Evolutionary conservation across 2,113 vertebrate genomes (phyloP), one percentile per base, ranked within the genome.

Genomic region (Malaclemys terrapin): DNA sequence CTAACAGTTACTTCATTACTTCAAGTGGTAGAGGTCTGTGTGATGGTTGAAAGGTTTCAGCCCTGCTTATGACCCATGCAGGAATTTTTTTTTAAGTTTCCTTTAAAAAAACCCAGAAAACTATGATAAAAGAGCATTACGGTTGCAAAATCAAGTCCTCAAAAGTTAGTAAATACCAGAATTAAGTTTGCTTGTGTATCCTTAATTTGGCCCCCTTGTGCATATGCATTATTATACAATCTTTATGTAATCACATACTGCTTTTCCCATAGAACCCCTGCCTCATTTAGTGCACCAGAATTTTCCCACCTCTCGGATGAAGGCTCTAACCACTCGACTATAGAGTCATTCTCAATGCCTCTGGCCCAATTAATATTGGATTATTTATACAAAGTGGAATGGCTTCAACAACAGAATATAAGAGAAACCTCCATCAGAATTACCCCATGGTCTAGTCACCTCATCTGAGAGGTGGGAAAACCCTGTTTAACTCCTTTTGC

Each of bases 191-290:
- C 49, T n/a, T 78, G 25, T 42, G 52, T 35, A 89, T 91, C 82
- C 6, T 47, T 95, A 80, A 94, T 93, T 93, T 91, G 80, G 82
- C 49, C 85, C 76, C 80, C 85, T 94, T 78, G 8, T 75, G 83
- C 49, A 42, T 56, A 27, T 80, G 69, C 56, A 83, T 79, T 56
- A 93, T 85, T 25, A 29, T 72, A 53, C 42, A 95, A 95, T 0
- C 0, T 79, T 94, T 87, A 88, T 8, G 53, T 42, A 31, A 78
- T 59, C 2, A 1, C 35, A 45, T 89, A 57, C n/a, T 84, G 81
- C 85, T 90, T 75, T 84, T 75, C 89, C 91, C 82, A 92, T 82
- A 62, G 62, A 49, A 94, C n/a, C 80, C 50, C 81, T 95, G 90
- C 29, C 78, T 82, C 47, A 5, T 75, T 42, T 75, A n/a, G 72